A percentile compares a stretch with the other conserved stretches of the same genome.
These are phyloP conservation scores for Benitochromis conjunctus DNA, from an alignment of 2,113 vertebrate genomes.

Conservation along the genomic window DNA sequence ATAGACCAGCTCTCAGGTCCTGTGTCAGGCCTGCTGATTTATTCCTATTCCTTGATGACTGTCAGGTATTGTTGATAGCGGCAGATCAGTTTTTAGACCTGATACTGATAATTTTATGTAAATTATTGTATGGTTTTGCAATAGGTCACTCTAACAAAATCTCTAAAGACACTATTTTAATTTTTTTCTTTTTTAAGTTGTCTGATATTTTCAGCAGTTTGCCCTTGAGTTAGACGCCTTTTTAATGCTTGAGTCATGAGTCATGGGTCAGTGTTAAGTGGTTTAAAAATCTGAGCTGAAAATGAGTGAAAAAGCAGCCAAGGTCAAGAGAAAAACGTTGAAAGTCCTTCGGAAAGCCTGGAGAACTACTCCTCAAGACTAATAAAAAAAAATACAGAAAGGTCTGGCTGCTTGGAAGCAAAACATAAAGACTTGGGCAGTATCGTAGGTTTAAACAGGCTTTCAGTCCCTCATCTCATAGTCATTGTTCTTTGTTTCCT, in stretches of 20 bases:
- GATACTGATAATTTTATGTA: background rate
- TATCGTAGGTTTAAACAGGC: background rate
- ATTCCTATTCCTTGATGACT: background rate
- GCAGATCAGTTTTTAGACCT: background rate
- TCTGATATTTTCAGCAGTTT: background rate
- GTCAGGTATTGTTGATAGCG: background rate
- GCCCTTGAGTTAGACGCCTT: background rate
- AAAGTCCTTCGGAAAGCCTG: background rate
- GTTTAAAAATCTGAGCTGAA: background rate
- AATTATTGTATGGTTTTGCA: background rate
- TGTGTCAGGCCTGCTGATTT: background rate
- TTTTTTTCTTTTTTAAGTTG: background rate
- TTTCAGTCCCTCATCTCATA: background rate
- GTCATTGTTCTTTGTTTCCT: background rate
- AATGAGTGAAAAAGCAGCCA: background rate
- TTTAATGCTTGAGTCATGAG: background rate
- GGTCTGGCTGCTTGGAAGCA: background rate
- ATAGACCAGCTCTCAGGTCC: background rate
- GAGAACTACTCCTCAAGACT: background rate
- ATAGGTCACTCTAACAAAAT: background rate
- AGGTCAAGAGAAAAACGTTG: rapidly evolving
- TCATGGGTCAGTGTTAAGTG: background rate
- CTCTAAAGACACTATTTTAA: background rate
- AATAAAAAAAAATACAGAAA: background rate
- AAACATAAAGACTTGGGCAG: background rate